These are phyloP conservation scores for Polydrusus tereticollis DNA, from an alignment of 2,888 invertebrate species.

Conservation along the genomic window DNA sequence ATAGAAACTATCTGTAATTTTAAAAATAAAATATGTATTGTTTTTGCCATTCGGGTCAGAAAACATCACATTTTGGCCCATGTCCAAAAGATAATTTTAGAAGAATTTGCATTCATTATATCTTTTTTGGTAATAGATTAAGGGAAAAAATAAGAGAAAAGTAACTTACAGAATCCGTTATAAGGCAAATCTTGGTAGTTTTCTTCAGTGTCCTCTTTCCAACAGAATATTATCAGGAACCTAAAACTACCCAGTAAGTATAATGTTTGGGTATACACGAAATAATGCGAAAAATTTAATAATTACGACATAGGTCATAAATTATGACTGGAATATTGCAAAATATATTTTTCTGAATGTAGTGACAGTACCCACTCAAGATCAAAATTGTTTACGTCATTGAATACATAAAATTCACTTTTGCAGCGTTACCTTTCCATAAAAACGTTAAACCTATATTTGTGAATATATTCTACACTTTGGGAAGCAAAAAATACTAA, in stretches of 20 bases:
- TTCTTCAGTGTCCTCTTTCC: conserved; percentile 8
- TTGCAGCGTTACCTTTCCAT: conserved; percentile 4
- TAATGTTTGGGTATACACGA: neutral
- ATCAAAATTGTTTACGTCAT: conserved; percentile 62
- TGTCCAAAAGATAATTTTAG: conserved; percentile 63
- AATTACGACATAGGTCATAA: conserved; percentile 11
- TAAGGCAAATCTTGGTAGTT: conserved; percentile 57
- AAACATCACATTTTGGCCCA: conserved; percentile 53
- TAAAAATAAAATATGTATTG: conserved; percentile 37
- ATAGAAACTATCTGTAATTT: conserved; percentile 19
- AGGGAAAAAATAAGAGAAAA: neutral
- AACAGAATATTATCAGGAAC: conserved; percentile 10
- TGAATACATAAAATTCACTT: conserved; percentile 30
- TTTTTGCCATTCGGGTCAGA: conserved; percentile 41
- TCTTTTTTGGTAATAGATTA: conserved; percentile 17
- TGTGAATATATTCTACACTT: neutral
- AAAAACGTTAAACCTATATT: conserved; percentile 16
- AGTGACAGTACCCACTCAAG: conserved; percentile 51
- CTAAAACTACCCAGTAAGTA: neutral
- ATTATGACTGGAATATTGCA: conserved; percentile 31
- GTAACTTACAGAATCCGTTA: conserved; percentile 60
- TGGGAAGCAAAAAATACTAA: neutral
- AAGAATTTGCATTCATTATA: conserved; percentile 57
- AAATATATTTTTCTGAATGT: conserved; percentile 36
- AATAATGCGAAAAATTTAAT: neutral